Conservation (phyloP, 2,113 vertebrate species). For the Entomyzon cyanotis region DNA sequence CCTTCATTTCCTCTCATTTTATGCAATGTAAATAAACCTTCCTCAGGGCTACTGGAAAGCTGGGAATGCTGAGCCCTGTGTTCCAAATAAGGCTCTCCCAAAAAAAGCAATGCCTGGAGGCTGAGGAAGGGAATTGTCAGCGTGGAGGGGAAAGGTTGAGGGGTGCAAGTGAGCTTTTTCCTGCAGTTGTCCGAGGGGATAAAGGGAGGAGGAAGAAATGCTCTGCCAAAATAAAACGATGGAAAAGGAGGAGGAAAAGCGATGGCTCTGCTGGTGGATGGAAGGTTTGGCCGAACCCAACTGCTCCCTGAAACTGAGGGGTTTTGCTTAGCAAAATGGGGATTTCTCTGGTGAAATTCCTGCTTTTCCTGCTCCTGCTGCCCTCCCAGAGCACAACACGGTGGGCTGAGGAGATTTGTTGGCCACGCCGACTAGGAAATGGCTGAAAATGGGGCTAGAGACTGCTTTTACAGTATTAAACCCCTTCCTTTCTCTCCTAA, state of each 20-base stretch:
- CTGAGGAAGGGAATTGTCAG: slow-evolving; percentile 76
- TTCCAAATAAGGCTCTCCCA: slow-evolving; percentile 77
- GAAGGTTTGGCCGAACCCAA: slow-evolving; percentile 53
- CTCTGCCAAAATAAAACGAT: slow-evolving; percentile 60
- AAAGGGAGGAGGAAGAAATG: slow-evolving; percentile 69
- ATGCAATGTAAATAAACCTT: slow-evolving; percentile 82
- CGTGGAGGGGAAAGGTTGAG: slow-evolving; percentile 72
- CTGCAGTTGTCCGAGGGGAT: slow-evolving; percentile 76
- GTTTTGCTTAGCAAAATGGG: neutral
- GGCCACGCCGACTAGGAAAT: neutral
- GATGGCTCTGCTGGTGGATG: neutral
- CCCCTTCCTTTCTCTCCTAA: neutral
- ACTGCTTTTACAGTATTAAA: neutral
- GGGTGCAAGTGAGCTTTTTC: slow-evolving; percentile 82
- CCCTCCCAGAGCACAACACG: neutral
- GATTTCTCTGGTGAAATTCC: neutral
- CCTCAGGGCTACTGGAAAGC: slow-evolving; percentile 73
- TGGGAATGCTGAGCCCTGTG: slow-evolving; percentile 73
- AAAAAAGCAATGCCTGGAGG: slow-evolving; percentile 77
- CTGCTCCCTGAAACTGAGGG: slow-evolving; percentile 1
- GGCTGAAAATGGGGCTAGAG: neutral
- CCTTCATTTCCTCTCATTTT: slow-evolving; percentile 81
- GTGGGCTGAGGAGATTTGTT: neutral
- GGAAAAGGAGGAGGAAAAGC: slow-evolving; percentile 51
- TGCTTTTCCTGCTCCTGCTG: neutral